These are phyloP conservation scores for Bilobella aurantiaca DNA, from an alignment of 1,140 invertebrate species.

Conservation along the genomic window DNA sequence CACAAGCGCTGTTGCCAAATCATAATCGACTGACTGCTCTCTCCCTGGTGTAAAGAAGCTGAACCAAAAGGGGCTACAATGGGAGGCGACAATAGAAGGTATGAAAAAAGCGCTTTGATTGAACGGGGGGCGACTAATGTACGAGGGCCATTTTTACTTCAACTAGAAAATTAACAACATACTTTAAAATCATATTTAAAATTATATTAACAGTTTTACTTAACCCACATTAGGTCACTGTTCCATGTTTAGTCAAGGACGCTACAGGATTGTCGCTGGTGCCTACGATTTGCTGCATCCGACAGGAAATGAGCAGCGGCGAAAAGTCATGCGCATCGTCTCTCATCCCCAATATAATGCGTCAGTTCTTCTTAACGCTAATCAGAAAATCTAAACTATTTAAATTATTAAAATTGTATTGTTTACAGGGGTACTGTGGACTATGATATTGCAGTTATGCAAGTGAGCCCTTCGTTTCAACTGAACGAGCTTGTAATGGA, in stretches of 20 bases:
- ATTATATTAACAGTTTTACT: no score
- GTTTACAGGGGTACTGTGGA: background rate
- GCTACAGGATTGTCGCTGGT: conserved; percentile 36
- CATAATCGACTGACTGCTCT: no score
- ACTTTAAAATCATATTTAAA: no score
- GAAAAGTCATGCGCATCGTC: conserved; percentile 38
- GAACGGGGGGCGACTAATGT: no score
- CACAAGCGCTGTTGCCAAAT: no score
- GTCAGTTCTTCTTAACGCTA: conserved; percentile 37
- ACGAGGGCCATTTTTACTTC: no score
- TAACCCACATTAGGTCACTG: no score
- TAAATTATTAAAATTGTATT: background rate
- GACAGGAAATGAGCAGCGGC: conserved; percentile 42
- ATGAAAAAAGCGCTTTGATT: no score
- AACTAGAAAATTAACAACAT: no score
- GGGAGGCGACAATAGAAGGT: no score
- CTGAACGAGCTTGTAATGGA: background rate
- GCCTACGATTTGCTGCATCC: conserved; percentile 36
- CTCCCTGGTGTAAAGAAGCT: no score
- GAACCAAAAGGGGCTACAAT: no score
- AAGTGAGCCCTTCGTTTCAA: background rate
- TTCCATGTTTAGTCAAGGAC: background rate
- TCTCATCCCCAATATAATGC: conserved; percentile 45
- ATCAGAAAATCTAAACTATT: background rate
- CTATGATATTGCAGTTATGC: background rate